Evolutionary conservation across 1,140 invertebrate species (phyloP).

Genomic region (Ruditapes philippinarum): DNA sequence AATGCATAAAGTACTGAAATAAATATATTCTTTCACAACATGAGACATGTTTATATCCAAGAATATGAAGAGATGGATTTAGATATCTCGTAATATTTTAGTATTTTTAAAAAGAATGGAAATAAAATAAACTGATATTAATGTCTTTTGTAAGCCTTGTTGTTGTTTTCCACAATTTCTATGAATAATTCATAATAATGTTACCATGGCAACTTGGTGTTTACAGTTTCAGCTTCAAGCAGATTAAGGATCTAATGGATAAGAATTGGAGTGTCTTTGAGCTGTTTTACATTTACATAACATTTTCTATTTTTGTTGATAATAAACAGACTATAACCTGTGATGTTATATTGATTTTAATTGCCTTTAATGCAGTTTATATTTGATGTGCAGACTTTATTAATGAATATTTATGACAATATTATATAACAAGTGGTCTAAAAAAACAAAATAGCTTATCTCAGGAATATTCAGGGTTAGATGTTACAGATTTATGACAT

Average conservation of each 20-base stretch:
- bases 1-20: too few species aligned
- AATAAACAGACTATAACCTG: slow-evolving; percentile 1
- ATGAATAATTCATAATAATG: not conserved
- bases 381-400: slow-evolving; percentile 17
- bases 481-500: too few species aligned
- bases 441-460: not conserved
- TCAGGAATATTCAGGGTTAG: too few species aligned
- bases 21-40: too few species aligned
- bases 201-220: not conserved
- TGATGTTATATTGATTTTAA: not conserved
- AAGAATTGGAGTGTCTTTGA: not conserved
- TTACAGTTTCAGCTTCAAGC: slow-evolving; percentile 10
- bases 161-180: too few species aligned
- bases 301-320: slow-evolving; percentile 25
- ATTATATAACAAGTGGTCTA: not conserved
- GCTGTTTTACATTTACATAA: not conserved
- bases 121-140: too few species aligned
- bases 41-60: too few species aligned
- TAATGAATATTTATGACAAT: slow-evolving; percentile 2
- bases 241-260: slow-evolving; percentile 45
- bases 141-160: too few species aligned
- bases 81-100: too few species aligned
- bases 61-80: too few species aligned
- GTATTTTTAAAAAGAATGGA: too few species aligned
- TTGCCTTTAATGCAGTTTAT: not conserved